A percentile compares a stretch with the other conserved stretches of the same genome.
phyloP scores from a whole-genome alignment of 2,797 vertebrate genomes.

The Glyptemys insculpta region DNA sequence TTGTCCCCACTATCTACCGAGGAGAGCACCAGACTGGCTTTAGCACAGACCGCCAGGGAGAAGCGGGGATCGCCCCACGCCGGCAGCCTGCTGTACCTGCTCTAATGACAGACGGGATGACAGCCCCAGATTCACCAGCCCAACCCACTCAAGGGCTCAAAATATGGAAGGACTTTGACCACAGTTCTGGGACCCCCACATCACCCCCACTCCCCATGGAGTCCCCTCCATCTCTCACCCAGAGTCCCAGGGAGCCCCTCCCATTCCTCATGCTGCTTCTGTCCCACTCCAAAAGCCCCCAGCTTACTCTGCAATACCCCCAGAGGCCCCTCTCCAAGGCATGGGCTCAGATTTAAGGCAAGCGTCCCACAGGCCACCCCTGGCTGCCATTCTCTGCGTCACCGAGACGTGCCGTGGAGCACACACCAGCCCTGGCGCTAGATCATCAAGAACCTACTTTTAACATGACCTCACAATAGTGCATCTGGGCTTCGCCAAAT shows the following conservation, averaged over 20 bases:
- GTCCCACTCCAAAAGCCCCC: background rate
- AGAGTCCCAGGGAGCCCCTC: background rate
- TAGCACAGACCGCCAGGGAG: background rate
- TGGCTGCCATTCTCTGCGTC: background rate
- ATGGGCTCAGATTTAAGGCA: background rate
- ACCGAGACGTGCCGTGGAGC: background rate
- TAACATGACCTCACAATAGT: constrained; percentile 98
- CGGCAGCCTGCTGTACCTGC: background rate
- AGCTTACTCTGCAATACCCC: background rate
- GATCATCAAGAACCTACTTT: constrained; percentile 83
- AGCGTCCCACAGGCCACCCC: background rate
- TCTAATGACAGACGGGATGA: background rate
- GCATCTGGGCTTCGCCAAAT: constrained; percentile 98
- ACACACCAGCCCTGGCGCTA: background rate
- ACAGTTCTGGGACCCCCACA: background rate
- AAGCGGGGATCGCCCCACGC: background rate
- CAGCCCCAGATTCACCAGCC: background rate
- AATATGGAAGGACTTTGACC: background rate
- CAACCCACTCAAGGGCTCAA: background rate
- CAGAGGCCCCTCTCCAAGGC: too few species aligned
- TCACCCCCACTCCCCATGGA: background rate
- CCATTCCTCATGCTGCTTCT: background rate
- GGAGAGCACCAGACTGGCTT: background rate
- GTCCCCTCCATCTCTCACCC: background rate
- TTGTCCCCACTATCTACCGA: background rate